Evolutionary conservation across 2,797 vertebrate species (phyloP), one percentile per base, ranked within the genome.

Genomic region (Jordanella pulchra): DNA sequence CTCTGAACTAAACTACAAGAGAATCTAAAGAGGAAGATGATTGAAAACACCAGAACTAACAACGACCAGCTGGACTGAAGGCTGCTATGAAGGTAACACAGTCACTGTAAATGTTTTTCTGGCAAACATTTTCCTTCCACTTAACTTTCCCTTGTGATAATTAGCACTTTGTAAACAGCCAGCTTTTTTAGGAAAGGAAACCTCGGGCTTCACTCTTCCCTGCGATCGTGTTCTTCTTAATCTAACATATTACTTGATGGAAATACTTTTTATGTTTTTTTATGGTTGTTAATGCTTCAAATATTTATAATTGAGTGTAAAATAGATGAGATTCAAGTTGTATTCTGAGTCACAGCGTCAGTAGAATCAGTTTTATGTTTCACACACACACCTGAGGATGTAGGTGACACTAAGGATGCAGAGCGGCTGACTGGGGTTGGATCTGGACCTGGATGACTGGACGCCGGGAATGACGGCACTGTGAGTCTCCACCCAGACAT

Each of bases 401-500:
- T 97, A 98, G 91, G 98, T 99, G 82, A 99, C 94, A 47, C 95
- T 97, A 86, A 98, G 94, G 73, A 99, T 96, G 79, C 96, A 97
- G 89, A 97, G 96, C 1, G 96, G 95, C 87, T 96, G 97, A 1
- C 94, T 90, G 88, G 94, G 93, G 18, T 93, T 89, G 0, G 89
- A 93, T 23, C 95, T 96, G 85, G 95, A 83, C 69, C 70, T 89
- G 21, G 96, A 92, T 87, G 95, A 92, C 51, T 94, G 94, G 5
- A 88, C 93, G 2, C 94, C 95, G 86, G 97, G 96, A 81, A 98
- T 96, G 86, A 99, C 96, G 0, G 97, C 97, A 23, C 96, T 95
- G 81, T 99, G 97, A 2, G 95, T 98, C 93, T 99, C 97, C 87
- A 96, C 93, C 98, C 98, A 99, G 9, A 98, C 95, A 0, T 97